Base-by-base conservation (phyloP, 2,888 invertebrate genomes). In the Rhopalosiphum nymphaeae region DNA sequence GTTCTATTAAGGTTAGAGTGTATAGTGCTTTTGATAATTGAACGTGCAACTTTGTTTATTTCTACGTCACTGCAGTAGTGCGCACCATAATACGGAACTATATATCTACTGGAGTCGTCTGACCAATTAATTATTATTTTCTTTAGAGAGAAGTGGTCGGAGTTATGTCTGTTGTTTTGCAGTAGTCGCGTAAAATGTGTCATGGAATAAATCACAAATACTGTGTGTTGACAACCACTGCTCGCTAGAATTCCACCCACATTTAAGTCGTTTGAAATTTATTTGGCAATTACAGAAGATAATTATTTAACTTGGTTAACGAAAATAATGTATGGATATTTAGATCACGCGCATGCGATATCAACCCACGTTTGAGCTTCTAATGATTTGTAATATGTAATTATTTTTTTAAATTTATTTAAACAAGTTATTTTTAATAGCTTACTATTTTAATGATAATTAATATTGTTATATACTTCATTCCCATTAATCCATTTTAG, bases 61-160 rank as follows among this genome's bases (percentile, higher is more conserved):
- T 78, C n/a, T 67, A 91, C 36, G 67, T 78, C 49, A 49, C 36
- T 49, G 78, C 67, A 49, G 49, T 36, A 46, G 46, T 88, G 88
- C 36, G 36, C 26, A 42, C 56, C 42, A 42, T 42, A 89, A 89
- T 89, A 89, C 13, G n/a, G 42, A 29, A 11, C 13, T 57, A 89
- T 42, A 56, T 42, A 44, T 57, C 25, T 25, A 53, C 53, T 26
- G 42, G 57, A 36, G 36, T 78, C 26, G 78, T 91, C 78, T 91
- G 91, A 91, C 91, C 91, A 56, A 91, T 91, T 91, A 91, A 91
- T 91, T 91, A 91, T 91, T 84, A 91, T 91, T 85, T 91, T 91
- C 56, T 85, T 85, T 11, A 26, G 49, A 25, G 44, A 9, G 78
- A 61, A 53, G 36, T 36, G 78, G 49, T 49, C 11, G 36, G 78